Evolutionary conservation across 2,113 vertebrate species (phyloP), one percentile per base, ranked within the genome.

Genomic region (Nycticebus coucang): DNA sequence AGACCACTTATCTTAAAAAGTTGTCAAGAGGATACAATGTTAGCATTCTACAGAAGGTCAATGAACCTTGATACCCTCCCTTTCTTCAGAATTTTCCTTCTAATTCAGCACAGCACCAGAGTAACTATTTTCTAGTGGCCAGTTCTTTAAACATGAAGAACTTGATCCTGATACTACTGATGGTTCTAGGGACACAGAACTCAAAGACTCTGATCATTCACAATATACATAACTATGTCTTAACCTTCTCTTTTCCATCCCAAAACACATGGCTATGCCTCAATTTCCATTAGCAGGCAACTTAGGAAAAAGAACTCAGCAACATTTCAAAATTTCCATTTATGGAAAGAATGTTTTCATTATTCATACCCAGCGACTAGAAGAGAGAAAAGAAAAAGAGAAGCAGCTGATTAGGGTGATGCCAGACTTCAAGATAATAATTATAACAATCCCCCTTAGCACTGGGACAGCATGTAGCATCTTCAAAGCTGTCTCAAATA

Each of bases 291-390:
- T 71, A 88, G 55, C 1, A 19, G 59, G 6, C 24, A 80, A 57
- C 41, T 60, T 75, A 66, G 81, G 26, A 4, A 79, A 86, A 90
- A 82, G 24, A 78, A 37, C 26, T 68, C 35, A 50, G 26, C 41
- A 85, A 7, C 33, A 86, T 74, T 95, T 86, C 55, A 28, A 86
- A 90, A 92, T 95, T 97, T 80, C 74, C 82, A 77, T 50, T 90
- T 86, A 82, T 85, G 64, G 66, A 90, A 93, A 95, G 50, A 62
- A 14, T 85, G 33, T 68, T 84, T 93, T 79, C 33, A 85, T 93
- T 96, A 95, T 91, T 90, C 53, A 85, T n/a, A 71, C 12, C 30
- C 11, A 41, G 59, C 4, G 53, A 91, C 14, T 26, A 50, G 35
- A 55, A 84, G n/a, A 81, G 45, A 86, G 66, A 71, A 93, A 95